Conservation (phyloP, 1,140 invertebrate species). For the Saccostrea glomerata region DNA sequence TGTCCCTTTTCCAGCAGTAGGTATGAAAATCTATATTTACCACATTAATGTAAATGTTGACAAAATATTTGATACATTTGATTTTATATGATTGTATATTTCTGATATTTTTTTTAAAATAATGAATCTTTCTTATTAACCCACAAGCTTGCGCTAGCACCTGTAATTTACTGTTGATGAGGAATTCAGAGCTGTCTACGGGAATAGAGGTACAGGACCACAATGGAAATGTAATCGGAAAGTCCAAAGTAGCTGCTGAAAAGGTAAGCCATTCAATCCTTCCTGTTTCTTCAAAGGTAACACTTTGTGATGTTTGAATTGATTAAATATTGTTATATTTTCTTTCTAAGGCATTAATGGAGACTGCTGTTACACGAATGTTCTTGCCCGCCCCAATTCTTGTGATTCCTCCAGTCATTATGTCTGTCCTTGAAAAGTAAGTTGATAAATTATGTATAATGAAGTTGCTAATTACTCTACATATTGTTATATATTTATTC, state of each 20-base stretch:
- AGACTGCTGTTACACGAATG: slow-evolving; percentile 78
- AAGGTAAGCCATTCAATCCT: slow-evolving; percentile 69
- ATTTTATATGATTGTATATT: too few species aligned
- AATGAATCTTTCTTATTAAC: too few species aligned
- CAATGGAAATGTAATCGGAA: slow-evolving; percentile 78
- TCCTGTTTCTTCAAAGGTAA: too few species aligned
- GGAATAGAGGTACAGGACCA: slow-evolving; percentile 80
- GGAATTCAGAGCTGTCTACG: slow-evolving; percentile 80
- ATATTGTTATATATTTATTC: too few species aligned
- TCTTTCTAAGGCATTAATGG: slow-evolving; percentile 73
- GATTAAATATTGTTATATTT: slow-evolving; percentile 8
- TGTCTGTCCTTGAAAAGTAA: slow-evolving; percentile 79
- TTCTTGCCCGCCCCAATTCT: slow-evolving; percentile 79
- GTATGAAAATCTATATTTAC: slow-evolving; percentile 64
- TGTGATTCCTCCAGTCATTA: slow-evolving; percentile 77
- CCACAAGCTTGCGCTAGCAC: slow-evolving; percentile 78
- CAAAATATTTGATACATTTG: too few species aligned
- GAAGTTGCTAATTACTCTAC: too few species aligned
- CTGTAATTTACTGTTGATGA: slow-evolving; percentile 81
- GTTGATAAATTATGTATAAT: background rate
- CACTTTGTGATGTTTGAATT: background rate
- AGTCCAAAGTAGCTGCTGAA: slow-evolving; percentile 80
- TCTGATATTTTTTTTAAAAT: too few species aligned
- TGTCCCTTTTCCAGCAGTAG: slow-evolving; percentile 81
- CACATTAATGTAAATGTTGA: too few species aligned